These are phyloP conservation scores for Lordiphosa fenestrarum DNA, from an alignment of 2,888 invertebrate genomes.

Conservation along the genomic window DNA sequence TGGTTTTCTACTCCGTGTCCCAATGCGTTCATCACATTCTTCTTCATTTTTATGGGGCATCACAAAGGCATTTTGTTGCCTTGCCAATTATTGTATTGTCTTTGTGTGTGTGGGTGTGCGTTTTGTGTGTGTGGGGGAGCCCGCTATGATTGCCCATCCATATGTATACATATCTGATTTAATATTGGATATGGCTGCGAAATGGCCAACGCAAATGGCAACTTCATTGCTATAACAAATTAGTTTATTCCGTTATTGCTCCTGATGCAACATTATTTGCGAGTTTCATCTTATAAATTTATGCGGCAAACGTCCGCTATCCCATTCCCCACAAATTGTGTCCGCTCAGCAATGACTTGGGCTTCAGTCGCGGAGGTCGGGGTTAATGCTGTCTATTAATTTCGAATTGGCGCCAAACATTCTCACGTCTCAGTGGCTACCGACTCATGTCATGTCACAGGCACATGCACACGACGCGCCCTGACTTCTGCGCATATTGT, in stretches of 20 bases:
- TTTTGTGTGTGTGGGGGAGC: constrained; percentile 6
- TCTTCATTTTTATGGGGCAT: constrained; percentile 43
- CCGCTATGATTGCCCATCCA: constrained; percentile 46
- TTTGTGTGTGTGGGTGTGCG: constrained; percentile 18
- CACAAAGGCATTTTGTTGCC: constrained; percentile 48
- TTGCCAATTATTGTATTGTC: constrained; percentile 60
- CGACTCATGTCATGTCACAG: constrained; percentile 8
- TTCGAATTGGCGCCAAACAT: constrained; percentile 44
- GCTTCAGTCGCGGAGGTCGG: constrained; percentile 4
- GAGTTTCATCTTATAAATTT: constrained; percentile 38
- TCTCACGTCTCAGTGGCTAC: constrained; percentile 2
- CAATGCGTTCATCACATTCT: constrained; percentile 34
- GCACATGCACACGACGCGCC: not conserved
- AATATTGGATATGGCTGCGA: constrained; percentile 51
- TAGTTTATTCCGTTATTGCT: constrained; percentile 57
- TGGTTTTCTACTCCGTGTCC: constrained; percentile 30
- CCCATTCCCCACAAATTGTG: constrained; percentile 17
- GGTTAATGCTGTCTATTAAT: constrained; percentile 30
- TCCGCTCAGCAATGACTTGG: constrained; percentile 14
- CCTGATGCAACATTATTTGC: constrained; percentile 37
- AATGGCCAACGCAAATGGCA: constrained; percentile 41
- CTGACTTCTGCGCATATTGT: constrained; percentile 6
- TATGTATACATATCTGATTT: constrained; percentile 51
- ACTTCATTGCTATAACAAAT: constrained; percentile 61
- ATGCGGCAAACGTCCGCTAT: constrained; percentile 22